Evolutionary conservation across 1,140 invertebrate species (phyloP).

Genomic region (Aplysia californica): DNA sequence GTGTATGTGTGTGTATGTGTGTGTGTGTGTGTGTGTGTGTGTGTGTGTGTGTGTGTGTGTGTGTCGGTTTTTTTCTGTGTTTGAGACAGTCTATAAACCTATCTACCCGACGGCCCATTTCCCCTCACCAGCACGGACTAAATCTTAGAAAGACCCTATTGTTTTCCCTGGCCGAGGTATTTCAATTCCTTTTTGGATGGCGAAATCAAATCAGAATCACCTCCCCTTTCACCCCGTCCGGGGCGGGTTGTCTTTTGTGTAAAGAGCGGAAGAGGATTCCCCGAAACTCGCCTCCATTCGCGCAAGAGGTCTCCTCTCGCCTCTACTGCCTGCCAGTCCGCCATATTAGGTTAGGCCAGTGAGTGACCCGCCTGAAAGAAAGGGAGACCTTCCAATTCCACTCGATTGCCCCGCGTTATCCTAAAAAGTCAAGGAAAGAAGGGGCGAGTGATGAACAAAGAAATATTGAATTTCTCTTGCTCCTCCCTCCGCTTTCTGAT

Average conservation of each 20-base stretch:
- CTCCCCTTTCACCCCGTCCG: background rate
- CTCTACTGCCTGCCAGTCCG: too few relatives aligned
- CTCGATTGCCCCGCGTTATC: conserved; percentile 5
- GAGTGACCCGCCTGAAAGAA: background rate
- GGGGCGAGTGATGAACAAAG: conserved; percentile 10
- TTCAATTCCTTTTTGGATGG: background rate
- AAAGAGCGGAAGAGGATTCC: background rate
- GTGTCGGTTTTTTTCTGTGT: too few relatives aligned
- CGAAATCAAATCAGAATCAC: conserved; percentile 4
- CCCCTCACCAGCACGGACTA: too few relatives aligned
- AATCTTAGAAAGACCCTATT: background rate
- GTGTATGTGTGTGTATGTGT: too few relatives aligned
- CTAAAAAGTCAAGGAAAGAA: background rate
- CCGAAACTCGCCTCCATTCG: background rate
- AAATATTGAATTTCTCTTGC: conserved; percentile 8
- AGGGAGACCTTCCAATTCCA: background rate
- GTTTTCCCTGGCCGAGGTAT: background rate
- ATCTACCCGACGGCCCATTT: too few relatives aligned
- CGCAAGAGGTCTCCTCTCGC: too few relatives aligned
- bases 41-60: too few relatives aligned
- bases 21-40: too few relatives aligned
- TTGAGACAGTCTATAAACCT: too few relatives aligned
- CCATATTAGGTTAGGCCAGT: background rate
- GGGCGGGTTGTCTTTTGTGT: background rate
- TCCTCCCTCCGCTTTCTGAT: background rate